Evolutionary conservation across 2,888 invertebrate genomes (phyloP), one percentile per base, ranked within the genome.

Genomic region (Pteria penguin): DNA sequence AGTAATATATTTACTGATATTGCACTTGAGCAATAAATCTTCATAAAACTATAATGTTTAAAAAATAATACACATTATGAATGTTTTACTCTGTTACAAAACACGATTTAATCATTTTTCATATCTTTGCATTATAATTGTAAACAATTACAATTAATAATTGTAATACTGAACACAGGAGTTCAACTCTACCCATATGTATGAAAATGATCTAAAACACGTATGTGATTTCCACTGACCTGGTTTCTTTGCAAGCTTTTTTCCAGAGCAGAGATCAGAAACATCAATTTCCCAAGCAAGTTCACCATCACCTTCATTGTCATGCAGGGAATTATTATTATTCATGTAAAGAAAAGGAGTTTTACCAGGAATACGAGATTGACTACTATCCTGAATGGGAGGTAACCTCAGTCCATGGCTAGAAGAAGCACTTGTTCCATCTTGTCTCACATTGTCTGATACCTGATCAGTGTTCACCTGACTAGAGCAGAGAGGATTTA

Each of bases 251-350:
- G 52, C 26, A 11, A 62, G 57, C 29, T 72, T 78, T 60, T 74
- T 81, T 0, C 72, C 75, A 8, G 79, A 26, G 18, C 61, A 60
- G 1, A 78, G 45, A 57, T 82, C 81, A 8, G 81, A 76, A 31
- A 82, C 75, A 55, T 82, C 82, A 54, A 85, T 75, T 14, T 85
- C 82, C 82, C 82, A 82, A 3, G 79, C 73, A 29, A 76, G 36
- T 29, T 65, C 72, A 24, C 73, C 62, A 32, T 68, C 68, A 32
- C 68, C 68, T 18, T 52, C 71, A 33, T 55, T 58, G 18, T 79
- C 62, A 57, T 72, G 55, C 22, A 26, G 18, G 14, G 27, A 27
- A 27, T 18, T 24, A 11, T 4, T 4, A 32, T 57, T 33, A 52
- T 68, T 31, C 8, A 32, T 31, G 55, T 29, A 29, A 31, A 31